A percentile compares a stretch with the other conserved stretches of the same genome.
phyloP scores from a whole-genome alignment of 2,113 vertebrate genomes.

The Sardina pilchardus region DNA sequence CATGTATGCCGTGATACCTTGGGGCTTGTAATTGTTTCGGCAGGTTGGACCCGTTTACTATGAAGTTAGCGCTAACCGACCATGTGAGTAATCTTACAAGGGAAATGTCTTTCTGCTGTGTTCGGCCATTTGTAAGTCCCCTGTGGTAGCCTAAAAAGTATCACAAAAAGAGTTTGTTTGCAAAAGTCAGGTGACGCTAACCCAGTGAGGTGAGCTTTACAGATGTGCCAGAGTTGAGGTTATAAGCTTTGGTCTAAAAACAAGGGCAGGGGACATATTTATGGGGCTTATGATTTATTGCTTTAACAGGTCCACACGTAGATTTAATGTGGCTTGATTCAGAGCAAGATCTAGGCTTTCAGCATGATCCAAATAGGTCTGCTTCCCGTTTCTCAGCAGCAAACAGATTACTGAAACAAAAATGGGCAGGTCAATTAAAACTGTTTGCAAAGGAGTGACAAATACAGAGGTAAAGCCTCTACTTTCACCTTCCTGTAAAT shows the following conservation, averaged over 20 bases:
- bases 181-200: neutral
- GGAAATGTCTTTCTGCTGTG: slow-evolving; percentile 21
- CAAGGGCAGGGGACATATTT: neutral
- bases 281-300: neutral
- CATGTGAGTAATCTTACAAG: neutral
- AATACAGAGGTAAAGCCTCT: neutral
- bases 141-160: neutral
- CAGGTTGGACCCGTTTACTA: neutral
- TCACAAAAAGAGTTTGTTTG: slow-evolving; percentile 11
- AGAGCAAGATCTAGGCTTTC: neutral
- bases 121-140: neutral
- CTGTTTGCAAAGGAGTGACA: neutral
- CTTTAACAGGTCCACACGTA: neutral
- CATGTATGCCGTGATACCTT: neutral
- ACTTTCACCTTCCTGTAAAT: neutral
- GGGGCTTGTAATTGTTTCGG: slow-evolving; percentile 26
- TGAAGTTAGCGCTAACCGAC: slow-evolving; percentile 10
- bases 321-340: neutral
- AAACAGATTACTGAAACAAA: neutral
- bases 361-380: neutral
- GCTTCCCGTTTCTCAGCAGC: neutral
- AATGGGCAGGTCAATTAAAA: neutral
- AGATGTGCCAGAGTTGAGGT: neutral
- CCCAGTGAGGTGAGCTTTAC: neutral
- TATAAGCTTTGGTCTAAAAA: neutral